phyloP scores from a whole-genome alignment of 2,113 vertebrate genomes.

The Noturus placidus region DNA sequence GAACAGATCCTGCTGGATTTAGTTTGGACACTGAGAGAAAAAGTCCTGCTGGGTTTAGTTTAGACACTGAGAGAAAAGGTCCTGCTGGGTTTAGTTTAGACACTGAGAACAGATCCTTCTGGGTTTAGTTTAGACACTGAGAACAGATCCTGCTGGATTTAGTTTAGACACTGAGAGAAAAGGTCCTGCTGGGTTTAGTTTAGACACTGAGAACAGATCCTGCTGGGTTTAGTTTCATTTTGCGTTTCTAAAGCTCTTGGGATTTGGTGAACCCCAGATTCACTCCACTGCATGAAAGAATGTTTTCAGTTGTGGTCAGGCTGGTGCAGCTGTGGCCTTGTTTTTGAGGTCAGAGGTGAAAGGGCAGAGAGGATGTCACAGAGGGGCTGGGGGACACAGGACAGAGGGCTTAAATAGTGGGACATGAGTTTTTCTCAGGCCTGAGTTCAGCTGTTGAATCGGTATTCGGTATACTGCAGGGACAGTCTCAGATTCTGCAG shows the following conservation, averaged over 20 bases:
- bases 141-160: too few relatives aligned
- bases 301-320: slow-evolving; percentile 63
- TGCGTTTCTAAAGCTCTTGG: slow-evolving; percentile 43
- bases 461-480: too few relatives aligned
- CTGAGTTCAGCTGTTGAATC: slow-evolving; percentile 14
- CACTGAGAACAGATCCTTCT: background rate
- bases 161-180: background rate
- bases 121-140: background rate
- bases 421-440: slow-evolving; percentile 65
- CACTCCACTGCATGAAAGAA: slow-evolving; percentile 33
- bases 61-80: background rate
- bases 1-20: too few relatives aligned
- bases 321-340: slow-evolving; percentile 73
- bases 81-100: too few relatives aligned
- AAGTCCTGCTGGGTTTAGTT: background rate
- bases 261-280: slow-evolving; percentile 51
- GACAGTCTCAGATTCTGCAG: background rate
- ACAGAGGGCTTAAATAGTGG: slow-evolving; percentile 67
- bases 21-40: too few relatives aligned
- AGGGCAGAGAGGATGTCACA: slow-evolving; percentile 66
- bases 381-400: slow-evolving; percentile 53
- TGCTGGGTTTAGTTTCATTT: background rate
- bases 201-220: background rate
- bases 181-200: background rate
- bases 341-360: slow-evolving; percentile 62